A percentile compares a stretch with the other conserved stretches of the same genome.
Evolutionary conservation across 2,888 invertebrate genomes (phyloP).

Genomic region (Acanthosepion pharaonis): DNA sequence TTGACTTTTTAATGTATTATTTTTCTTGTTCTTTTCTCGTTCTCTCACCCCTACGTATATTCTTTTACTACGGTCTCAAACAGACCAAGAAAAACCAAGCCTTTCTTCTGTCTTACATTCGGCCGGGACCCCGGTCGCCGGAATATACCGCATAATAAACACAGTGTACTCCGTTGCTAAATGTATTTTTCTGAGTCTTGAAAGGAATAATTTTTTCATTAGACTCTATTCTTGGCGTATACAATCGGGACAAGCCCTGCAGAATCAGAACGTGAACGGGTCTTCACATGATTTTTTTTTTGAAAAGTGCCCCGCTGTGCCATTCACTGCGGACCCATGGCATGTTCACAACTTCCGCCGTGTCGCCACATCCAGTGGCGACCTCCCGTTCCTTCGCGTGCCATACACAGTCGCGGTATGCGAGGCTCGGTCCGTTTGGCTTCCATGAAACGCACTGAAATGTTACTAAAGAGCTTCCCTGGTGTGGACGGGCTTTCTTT

Average conservation of each 20-base stretch:
- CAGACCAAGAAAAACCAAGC: background rate
- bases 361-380: background rate
- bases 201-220: constrained; percentile 33
- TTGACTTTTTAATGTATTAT: background rate
- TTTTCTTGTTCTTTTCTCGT: background rate
- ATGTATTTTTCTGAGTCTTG: background rate
- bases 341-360: constrained; percentile 22
- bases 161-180: background rate
- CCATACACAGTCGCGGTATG: constrained; percentile 12
- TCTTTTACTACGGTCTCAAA: background rate
- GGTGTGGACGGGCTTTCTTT: background rate
- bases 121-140: constrained; percentile 9
- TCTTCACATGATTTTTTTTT: background rate
- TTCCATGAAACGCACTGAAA: background rate
- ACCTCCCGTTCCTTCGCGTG: constrained; percentile 1
- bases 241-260: constrained; percentile 33
- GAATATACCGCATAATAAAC: background rate
- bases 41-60: background rate
- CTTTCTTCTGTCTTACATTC: background rate
- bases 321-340: constrained; percentile 2
- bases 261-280: constrained; percentile 9
- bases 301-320: background rate
- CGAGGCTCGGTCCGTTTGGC: background rate
- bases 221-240: background rate
- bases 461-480: background rate